Evolutionary conservation across 1,140 invertebrate species (phyloP), one percentile per base, ranked within the genome.

Genomic region (Hestina assimilis): DNA sequence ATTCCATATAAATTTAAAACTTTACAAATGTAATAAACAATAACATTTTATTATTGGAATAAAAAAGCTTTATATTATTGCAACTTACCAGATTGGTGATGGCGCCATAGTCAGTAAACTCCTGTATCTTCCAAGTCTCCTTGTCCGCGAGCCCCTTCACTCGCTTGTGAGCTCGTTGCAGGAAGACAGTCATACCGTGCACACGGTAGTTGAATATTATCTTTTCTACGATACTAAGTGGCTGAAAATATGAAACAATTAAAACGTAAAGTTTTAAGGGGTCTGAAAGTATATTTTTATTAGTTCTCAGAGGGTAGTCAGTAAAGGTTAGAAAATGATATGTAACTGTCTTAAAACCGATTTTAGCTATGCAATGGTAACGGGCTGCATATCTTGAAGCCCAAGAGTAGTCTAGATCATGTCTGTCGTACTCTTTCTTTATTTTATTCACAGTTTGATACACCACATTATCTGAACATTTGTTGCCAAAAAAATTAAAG

Each of bases 111-210:
- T 94, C 92, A 63, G 95, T 71, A 63, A 78, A 93, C 57, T 96
- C 94, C 61, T 96, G 94, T 45, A 97, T 92, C 64, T 93, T 91
- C 97, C 97, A 99, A 0, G 92, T 95, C 88, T 99, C 97, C 68
- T 94, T 93, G 29, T 92, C 92, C 41, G 92, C 90, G 1, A 99
- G 89, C n/a, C 91, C 90, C 66, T 93, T 92, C 21, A 98, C 92
- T 67, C 95, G 94, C 69, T 95, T 93, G 0, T 92, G 91, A 3
- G 96, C 93, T 75, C 97, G 94, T 75, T 95, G 94, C 43, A 99
- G 94, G 52, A 98, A 90, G 38, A 93, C 93, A 12, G 92, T 92
- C 89, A 99, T 94, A 66, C 96, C 96, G 78, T 97, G 93, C 35
- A 96, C 92, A 63, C 97, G 92, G 66, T 98, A 92, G 85, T 98